These are phyloP conservation scores for Carassius carassius DNA, from an alignment of 2,113 vertebrate genomes.

Conservation along the genomic window DNA sequence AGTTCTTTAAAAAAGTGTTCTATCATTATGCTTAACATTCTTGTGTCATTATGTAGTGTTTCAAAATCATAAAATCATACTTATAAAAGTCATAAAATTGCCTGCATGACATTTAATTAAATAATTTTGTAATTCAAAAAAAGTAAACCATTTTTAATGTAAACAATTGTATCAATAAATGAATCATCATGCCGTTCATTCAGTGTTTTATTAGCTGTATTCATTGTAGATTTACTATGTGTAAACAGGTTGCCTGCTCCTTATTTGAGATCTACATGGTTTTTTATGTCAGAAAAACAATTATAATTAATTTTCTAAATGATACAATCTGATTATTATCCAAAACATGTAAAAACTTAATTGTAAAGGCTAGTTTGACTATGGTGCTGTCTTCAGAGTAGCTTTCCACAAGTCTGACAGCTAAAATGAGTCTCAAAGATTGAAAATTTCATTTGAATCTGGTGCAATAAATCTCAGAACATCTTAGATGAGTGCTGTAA, in stretches of 20 bases:
- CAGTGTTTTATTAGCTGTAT: neutral
- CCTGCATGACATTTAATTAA: neutral
- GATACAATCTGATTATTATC: neutral
- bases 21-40: no score
- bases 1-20: neutral
- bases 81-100: neutral
- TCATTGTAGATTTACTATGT: neutral
- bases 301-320: neutral
- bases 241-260: neutral
- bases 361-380: neutral
- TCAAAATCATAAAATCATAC: no score
- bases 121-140: neutral
- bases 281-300: neutral
- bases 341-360: neutral
- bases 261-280: neutral
- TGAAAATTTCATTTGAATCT: neutral
- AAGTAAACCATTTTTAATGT: no score
- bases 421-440: neutral
- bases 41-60: no score
- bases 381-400: neutral
- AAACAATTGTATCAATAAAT: no score
- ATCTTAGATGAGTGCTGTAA: neutral
- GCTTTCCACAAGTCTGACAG: neutral
- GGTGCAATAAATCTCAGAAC: neutral
- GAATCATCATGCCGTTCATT: neutral